Percentiles rank a stretch among this genome's conserved stretches.
Evolutionary conservation across 2,888 invertebrate species (phyloP).

Genomic region (Calameuta filiformis): DNA sequence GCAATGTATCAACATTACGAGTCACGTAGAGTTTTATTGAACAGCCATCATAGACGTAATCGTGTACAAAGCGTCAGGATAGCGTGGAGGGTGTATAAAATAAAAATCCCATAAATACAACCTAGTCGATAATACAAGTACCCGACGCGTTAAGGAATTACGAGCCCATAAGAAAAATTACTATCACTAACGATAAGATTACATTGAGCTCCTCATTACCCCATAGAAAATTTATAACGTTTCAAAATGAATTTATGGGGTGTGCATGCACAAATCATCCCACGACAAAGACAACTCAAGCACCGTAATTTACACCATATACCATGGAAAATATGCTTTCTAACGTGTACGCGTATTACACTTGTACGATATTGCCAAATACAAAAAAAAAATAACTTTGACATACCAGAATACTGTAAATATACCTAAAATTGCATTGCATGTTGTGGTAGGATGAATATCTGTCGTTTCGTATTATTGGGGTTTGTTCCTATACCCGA

Average conservation of each 20-base stretch:
- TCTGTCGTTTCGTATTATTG: neutral
- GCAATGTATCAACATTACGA: neutral
- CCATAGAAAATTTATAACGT: neutral
- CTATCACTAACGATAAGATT: neutral
- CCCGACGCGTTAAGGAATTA: neutral
- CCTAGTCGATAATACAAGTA: neutral
- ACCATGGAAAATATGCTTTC: neutral
- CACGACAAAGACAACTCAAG: neutral
- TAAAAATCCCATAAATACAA: neutral
- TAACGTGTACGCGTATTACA: neutral
- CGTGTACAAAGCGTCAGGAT: neutral
- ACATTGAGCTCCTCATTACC: neutral
- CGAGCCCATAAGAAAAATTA: neutral
- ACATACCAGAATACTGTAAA: neutral
- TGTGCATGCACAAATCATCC: neutral
- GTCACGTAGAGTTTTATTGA: neutral
- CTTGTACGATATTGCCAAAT: neutral
- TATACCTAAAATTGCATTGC: neutral
- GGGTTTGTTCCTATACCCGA: neutral
- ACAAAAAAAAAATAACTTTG: neutral
- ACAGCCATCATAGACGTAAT: neutral
- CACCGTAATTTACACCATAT: neutral
- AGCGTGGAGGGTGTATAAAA: neutral
- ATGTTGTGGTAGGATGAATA: neutral
- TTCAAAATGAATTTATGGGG: neutral